Percentiles rank a stretch among this genome's conserved stretches.
These are phyloP conservation scores for Neodontobutis hainanensis DNA, from an alignment of 2,113 vertebrate genomes.

Conservation along the genomic window DNA sequence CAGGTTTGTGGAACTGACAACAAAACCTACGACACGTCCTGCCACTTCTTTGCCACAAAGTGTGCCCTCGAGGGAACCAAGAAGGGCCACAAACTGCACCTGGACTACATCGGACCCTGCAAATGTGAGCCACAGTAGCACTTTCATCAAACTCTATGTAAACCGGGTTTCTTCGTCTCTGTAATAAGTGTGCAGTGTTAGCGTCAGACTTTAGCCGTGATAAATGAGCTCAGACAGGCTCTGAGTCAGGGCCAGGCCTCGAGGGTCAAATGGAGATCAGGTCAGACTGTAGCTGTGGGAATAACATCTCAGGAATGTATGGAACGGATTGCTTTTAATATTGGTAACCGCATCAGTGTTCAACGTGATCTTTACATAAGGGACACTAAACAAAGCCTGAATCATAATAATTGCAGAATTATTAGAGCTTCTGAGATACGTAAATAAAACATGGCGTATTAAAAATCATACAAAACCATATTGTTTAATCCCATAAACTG, in stretches of 20 bases:
- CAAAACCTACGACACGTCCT: constrained; percentile 96
- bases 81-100: constrained; percentile 98
- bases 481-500: too few relatives aligned
- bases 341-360: neutral
- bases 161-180: too few relatives aligned
- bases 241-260: constrained; percentile 44
- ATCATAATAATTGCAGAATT: too few relatives aligned
- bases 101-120: constrained; percentile 98
- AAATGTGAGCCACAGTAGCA: constrained; percentile 84
- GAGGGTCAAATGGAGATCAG: constrained; percentile 67
- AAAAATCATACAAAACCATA: too few relatives aligned
- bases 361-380: too few relatives aligned
- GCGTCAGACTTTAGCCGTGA: too few relatives aligned
- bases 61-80: constrained; percentile 98
- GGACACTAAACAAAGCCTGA: too few relatives aligned
- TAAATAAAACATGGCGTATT: too few relatives aligned
- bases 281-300: neutral
- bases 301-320: neutral
- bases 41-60: constrained; percentile 98
- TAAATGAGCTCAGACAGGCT: neutral
- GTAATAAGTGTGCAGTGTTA: too few relatives aligned
- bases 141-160: constrained; percentile 4
- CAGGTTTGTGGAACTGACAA: constrained; percentile 98
- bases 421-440: too few relatives aligned
- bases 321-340: neutral